Evolutionary conservation across 2,797 vertebrate species (phyloP).

Genomic region (Mormyrus proboscirostris): DNA sequence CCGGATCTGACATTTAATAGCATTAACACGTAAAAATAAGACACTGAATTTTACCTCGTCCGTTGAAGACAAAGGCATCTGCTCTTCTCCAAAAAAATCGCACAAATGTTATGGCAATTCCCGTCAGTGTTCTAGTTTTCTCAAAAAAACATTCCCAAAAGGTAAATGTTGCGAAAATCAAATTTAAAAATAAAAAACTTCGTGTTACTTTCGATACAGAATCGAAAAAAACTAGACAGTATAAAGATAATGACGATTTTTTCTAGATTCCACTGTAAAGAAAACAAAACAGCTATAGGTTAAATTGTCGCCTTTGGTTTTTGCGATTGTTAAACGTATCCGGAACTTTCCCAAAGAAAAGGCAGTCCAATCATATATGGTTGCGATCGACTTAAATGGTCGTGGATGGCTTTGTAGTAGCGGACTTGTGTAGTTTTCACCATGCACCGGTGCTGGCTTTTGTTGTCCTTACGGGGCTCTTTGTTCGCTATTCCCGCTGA

Average conservation of each 20-base stretch:
- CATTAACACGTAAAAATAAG: not conserved
- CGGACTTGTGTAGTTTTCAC: not conserved
- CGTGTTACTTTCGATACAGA: not conserved
- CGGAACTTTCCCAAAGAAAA: not conserved
- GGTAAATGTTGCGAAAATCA: not conserved
- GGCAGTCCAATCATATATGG: not conserved
- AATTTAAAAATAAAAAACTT: not conserved
- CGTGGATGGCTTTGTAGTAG: not conserved
- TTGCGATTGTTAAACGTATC: not conserved
- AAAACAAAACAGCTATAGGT: not conserved
- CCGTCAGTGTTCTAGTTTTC: slow-evolving; percentile 24
- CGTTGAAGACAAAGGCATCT: slow-evolving; percentile 45
- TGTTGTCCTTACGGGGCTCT: slow-evolving; percentile 34
- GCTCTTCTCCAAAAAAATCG: slow-evolving; percentile 36
- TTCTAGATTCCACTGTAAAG: not conserved
- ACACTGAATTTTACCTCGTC: slow-evolving; percentile 38
- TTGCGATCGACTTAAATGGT: not conserved
- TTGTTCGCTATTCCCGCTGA: slow-evolving; percentile 48
- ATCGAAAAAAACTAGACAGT: not conserved
- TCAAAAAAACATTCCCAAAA: slow-evolving; percentile 26
- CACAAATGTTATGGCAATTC: slow-evolving; percentile 40
- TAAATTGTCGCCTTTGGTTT: slow-evolving; percentile 8
- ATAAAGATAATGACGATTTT: not conserved
- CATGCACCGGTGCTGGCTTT: slow-evolving; percentile 27
- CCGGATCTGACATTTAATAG: not conserved